Conservation (phyloP, 2,113 vertebrate species). For the Hippolais icterina region DNA sequence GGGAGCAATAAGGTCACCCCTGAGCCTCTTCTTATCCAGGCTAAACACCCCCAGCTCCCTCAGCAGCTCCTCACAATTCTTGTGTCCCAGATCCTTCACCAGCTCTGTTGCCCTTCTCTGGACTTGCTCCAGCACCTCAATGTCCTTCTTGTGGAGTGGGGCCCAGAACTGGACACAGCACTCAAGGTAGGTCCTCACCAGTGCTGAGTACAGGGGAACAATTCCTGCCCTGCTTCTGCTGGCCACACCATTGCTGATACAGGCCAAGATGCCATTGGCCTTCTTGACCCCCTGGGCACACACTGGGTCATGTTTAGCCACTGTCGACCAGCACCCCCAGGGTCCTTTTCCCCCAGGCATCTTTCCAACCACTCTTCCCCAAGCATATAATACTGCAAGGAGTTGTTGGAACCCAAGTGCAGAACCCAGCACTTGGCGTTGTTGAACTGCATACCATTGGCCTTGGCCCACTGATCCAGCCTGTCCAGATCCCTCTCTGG, state of each 20-base stretch:
- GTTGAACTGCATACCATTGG: not conserved
- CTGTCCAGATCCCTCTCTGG: not conserved
- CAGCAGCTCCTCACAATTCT: not conserved
- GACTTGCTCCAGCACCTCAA: fast-evolving
- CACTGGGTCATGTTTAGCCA: not conserved
- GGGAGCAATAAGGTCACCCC: fast-evolving
- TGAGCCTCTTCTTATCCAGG: not conserved
- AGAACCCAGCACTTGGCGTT: not conserved
- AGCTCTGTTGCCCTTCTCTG: not conserved
- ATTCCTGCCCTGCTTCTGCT: not conserved
- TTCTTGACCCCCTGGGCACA: not conserved
- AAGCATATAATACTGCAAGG: not conserved
- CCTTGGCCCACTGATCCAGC: not conserved
- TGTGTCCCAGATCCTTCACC: not conserved
- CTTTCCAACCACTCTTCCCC: not conserved
- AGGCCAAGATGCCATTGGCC: not conserved
- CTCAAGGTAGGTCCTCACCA: fast-evolving
- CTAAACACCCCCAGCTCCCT: not conserved
- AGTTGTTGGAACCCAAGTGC: not conserved
- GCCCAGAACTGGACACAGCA: not conserved
- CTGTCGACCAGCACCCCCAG: fast-evolving
- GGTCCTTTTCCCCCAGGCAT: not conserved
- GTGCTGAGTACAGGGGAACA: not conserved
- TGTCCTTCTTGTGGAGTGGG: not conserved
- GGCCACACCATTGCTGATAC: not conserved